Evolutionary conservation across 2,888 invertebrate genomes (phyloP), one percentile per base, ranked within the genome.

Genomic region (Noctuana brunneofusca): DNA sequence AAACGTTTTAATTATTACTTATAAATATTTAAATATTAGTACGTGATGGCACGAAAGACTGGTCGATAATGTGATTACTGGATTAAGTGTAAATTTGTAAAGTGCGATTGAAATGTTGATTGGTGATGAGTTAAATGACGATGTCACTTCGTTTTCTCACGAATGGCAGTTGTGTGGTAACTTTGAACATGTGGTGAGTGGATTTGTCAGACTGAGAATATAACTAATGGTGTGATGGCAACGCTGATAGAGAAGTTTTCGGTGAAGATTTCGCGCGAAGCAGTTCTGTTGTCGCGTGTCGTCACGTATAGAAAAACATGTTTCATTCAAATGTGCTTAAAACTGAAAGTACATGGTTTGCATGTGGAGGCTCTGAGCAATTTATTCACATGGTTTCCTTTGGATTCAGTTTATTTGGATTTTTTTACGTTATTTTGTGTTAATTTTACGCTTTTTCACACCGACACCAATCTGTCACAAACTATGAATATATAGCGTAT

Each of bases 11-110:
- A 24, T 20, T 18, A 43, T 18, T 43, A 43, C 18, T 18, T 18
- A 48, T 48, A 48, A 6, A 20, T 12, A 22, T 52, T 27, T 52
- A 59, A 14, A n/a, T 43, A 22, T 20, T 20, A 32, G 50, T 60
- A 60, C 59, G 46, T 60, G 59, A 54, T 54, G 59, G 12, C 59
- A 53, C 59, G 59, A 59, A 58, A 53, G 59, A 52, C 52, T 59
- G 59, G 43, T 38, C 30, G 48, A 41, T 58, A 38, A 18, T 58
- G 54, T 55, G 54, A 58, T 58, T 58, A 52, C 9, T 35, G 35
- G 16, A 38, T 41, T 12, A 30, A 41, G 41, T 56, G 46, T 56
- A 56, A 30, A 30, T 43, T 55, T 27, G 24, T 56, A 18, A 5
- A 4, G 38, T 49, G 20, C 22, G 58, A 24, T 35, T 38, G 22